Evolutionary conservation across 2,888 invertebrate species (phyloP).

Genomic region (Eulithis prunata): DNA sequence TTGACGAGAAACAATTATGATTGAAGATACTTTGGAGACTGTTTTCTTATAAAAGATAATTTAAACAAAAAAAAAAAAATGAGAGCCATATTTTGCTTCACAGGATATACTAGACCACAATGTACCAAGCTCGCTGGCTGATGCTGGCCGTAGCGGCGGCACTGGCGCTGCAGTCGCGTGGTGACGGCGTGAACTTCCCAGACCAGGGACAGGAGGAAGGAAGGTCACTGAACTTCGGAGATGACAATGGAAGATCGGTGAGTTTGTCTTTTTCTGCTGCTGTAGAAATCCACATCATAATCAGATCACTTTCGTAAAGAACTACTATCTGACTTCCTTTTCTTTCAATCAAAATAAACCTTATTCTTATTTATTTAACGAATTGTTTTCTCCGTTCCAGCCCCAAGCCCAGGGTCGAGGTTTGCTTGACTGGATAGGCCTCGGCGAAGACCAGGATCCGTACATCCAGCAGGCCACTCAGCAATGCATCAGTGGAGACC

Average conservation of each 20-base stretch:
- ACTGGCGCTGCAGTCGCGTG: conserved; percentile 83
- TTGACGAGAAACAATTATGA: too few species aligned
- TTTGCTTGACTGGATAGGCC: conserved; percentile 91
- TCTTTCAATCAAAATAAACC: too few species aligned
- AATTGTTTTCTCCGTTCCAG: conserved; percentile 48
- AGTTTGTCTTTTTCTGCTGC: conserved; percentile 34
- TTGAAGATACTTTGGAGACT: too few species aligned
- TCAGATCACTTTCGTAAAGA: too few species aligned
- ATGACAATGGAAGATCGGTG: conserved; percentile 67
- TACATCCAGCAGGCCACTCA: conserved; percentile 90
- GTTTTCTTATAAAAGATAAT: too few species aligned
- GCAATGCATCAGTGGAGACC: conserved; percentile 90
- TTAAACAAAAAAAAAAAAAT: too few species aligned
- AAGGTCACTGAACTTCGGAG: conserved; percentile 66
- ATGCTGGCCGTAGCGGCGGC: conserved; percentile 79
- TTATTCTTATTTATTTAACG: too few species aligned
- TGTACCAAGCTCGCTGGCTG: conserved; percentile 80
- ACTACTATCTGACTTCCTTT: too few species aligned
- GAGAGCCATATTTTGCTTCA: conserved; percentile 7
- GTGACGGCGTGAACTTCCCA: conserved; percentile 86
- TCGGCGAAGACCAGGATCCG: conserved; percentile 91
- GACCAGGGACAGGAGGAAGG: conserved; percentile 72
- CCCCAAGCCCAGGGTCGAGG: conserved; percentile 86
- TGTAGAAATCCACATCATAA: neutral
- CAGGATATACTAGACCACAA: conserved; percentile 58